These are phyloP conservation scores for Pseudoatta argentina DNA, from an alignment of 1,140 invertebrate species.

Conservation along the genomic window DNA sequence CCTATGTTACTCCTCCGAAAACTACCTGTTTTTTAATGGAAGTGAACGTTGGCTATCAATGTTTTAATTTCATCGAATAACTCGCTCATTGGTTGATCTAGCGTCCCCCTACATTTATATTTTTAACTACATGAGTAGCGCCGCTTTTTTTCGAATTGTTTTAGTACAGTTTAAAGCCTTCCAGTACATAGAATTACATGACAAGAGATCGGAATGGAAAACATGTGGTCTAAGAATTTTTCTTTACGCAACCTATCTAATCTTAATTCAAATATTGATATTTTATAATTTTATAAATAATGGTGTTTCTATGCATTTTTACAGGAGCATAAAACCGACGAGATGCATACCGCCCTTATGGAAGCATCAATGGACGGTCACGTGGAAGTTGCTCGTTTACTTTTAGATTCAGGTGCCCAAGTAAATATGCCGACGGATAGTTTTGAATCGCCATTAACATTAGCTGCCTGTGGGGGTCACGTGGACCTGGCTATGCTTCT, in stretches of 20 bases:
- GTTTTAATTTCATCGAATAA: background rate
- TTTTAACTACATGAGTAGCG: background rate
- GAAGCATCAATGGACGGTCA: constrained; percentile 99
- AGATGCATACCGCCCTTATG: constrained; percentile 99
- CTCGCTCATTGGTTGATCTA: background rate
- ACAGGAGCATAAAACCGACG: constrained; percentile 98
- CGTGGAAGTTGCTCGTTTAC: constrained; percentile 96
- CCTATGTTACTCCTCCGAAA: background rate
- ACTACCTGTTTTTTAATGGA: background rate
- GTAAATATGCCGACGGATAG: constrained; percentile 99
- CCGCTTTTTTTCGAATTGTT: too few species aligned
- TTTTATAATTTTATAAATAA: too few species aligned
- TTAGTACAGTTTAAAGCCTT: background rate
- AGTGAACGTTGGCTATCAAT: background rate
- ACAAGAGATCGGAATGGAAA: too few species aligned
- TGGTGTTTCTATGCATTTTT: constrained; percentile 18
- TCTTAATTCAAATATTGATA: too few species aligned
- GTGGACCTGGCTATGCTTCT: constrained; percentile 98
- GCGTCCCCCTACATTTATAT: background rate
- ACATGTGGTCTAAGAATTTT: too few species aligned
- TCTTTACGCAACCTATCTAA: too few species aligned
- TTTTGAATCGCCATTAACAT: constrained; percentile 99
- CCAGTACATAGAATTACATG: background rate
- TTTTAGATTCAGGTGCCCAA: constrained; percentile 98
- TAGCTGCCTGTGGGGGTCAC: constrained; percentile 99